Conservation (phyloP, 2,113 vertebrate species). For the Colinus virginianus region DNA sequence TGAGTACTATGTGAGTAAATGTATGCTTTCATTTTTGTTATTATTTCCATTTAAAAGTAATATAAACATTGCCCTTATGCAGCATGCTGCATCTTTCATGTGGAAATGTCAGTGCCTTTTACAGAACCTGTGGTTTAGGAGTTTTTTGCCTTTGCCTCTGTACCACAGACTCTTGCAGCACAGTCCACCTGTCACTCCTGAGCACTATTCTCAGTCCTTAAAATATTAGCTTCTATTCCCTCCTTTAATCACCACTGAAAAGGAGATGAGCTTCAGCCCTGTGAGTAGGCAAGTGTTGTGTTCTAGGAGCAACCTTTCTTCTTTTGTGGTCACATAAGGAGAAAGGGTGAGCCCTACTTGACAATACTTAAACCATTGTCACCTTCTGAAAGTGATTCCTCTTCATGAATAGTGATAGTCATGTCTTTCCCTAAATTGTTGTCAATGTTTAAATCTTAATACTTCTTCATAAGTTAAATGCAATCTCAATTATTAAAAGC, state of each 20-base stretch:
- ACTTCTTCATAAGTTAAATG: conserved; percentile 38
- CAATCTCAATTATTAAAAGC: conserved; percentile 39
- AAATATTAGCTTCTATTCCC: not conserved
- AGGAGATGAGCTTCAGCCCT: not conserved
- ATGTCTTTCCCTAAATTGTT: not conserved
- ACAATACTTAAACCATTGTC: not conserved
- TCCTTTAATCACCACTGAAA: not conserved
- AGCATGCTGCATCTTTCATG: not conserved
- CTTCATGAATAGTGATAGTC: not conserved
- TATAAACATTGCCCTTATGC: not conserved
- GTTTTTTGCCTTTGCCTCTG: not conserved
- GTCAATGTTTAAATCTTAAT: not conserved
- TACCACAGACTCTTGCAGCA: rapidly evolving
- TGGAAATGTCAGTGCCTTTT: not conserved
- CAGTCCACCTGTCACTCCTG: not conserved
- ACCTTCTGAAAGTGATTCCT: conserved; percentile 39
- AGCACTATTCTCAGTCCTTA: not conserved
- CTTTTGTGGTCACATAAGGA: not conserved
- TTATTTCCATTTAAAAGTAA: not conserved
- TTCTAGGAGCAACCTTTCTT: not conserved
- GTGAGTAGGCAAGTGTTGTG: not conserved
- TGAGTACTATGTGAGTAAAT: not conserved
- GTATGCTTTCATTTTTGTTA: not conserved
- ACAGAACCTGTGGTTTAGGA: not conserved
- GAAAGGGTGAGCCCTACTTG: not conserved